phyloP scores from a whole-genome alignment of 2,888 invertebrate species.

The Hoplodrina blanda region DNA sequence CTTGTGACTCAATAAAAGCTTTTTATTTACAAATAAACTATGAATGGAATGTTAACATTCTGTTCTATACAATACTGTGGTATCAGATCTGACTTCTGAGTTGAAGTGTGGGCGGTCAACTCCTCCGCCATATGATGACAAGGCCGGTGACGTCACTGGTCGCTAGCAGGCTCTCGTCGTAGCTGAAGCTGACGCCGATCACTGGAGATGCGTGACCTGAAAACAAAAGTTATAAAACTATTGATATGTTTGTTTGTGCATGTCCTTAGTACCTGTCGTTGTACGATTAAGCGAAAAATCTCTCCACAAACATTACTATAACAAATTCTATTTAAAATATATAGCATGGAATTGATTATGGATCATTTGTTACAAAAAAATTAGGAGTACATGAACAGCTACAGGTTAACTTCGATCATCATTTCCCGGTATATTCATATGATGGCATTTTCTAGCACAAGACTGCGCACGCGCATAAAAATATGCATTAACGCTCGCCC shows the following conservation, averaged over 20 bases:
- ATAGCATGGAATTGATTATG: too few relatives aligned
- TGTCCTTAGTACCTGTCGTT: too few relatives aligned
- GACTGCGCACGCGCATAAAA: too few relatives aligned
- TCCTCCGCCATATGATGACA: conserved; percentile 94
- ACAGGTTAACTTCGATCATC: too few relatives aligned
- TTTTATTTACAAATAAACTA: conserved; percentile 74
- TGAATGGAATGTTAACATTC: conserved; percentile 32
- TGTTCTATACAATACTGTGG: conserved; percentile 17
- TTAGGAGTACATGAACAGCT: too few relatives aligned
- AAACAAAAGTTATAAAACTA: not conserved
- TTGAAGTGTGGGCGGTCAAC: conserved; percentile 71
- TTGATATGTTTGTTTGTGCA: not conserved
- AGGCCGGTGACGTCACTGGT: conserved; percentile 95
- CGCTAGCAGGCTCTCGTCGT: conserved; percentile 96
- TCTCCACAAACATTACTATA: too few relatives aligned
- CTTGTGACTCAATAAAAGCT: conserved; percentile 80
- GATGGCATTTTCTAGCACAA: too few relatives aligned
- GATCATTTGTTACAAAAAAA: too few relatives aligned
- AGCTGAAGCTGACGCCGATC: conserved; percentile 96
- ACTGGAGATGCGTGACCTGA: conserved; percentile 96
- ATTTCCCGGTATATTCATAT: too few relatives aligned
- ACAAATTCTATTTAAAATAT: too few relatives aligned
- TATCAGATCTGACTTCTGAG: conserved; percentile 36
- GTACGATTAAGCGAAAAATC: too few relatives aligned
- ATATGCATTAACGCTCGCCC: too few relatives aligned